phyloP scores from a whole-genome alignment of 2,113 vertebrate genomes.

The Uropsilus gracilis region DNA sequence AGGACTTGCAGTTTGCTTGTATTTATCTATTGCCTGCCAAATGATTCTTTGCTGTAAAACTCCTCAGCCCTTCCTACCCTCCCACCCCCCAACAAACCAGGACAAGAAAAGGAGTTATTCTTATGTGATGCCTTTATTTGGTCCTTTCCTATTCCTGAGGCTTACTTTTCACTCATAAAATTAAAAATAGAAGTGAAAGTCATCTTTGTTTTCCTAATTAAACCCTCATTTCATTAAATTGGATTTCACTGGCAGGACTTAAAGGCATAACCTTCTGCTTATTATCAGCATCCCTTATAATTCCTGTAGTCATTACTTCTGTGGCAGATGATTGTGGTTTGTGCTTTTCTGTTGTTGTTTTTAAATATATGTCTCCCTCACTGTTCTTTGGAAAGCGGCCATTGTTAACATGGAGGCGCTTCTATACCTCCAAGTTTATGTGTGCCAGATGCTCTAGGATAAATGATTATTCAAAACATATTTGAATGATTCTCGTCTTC shows the following conservation, averaged over 20 bases:
- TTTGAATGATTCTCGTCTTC: conserved; percentile 53
- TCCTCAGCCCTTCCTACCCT: too few species aligned
- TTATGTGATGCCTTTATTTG: conserved; percentile 78
- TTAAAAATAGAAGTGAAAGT: conserved; percentile 76
- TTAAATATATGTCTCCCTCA: conserved; percentile 58
- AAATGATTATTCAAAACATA: conserved; percentile 74
- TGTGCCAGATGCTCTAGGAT: conserved; percentile 70
- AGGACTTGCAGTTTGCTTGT: conserved; percentile 61
- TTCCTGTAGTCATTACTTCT: conserved; percentile 9
- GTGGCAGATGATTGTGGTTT: conserved; percentile 46
- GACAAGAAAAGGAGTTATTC: conserved; percentile 46
- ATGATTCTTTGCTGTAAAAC: neutral
- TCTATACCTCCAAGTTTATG: conserved; percentile 65
- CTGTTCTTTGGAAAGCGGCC: conserved; percentile 70
- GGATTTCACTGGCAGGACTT: conserved; percentile 58
- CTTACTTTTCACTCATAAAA: conserved; percentile 72
- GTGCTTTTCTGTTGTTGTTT: conserved; percentile 31
- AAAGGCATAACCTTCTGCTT: neutral
- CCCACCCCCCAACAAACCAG: neutral
- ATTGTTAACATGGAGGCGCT: conserved; percentile 64
- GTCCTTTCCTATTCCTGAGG: conserved; percentile 61
- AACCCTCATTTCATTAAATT: conserved; percentile 67
- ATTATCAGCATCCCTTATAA: conserved; percentile 32
- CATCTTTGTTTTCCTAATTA: conserved; percentile 72
- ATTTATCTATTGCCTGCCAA: conserved; percentile 79